phyloP scores from a whole-genome alignment of 2,888 invertebrate species.

The Laothoe populi region DNA sequence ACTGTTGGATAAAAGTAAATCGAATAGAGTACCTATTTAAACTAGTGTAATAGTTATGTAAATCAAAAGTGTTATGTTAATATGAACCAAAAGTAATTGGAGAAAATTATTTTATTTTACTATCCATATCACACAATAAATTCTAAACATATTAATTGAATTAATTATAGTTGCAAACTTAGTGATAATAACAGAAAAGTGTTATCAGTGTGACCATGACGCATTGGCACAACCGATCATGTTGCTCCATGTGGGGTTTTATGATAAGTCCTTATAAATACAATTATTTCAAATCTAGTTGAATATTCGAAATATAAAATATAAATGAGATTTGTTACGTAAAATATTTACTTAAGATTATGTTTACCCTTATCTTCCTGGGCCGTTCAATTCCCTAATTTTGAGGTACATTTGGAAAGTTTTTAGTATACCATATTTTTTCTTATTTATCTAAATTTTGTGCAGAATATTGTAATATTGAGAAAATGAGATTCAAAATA shows the following conservation, averaged over 20 bases:
- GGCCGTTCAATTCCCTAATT: not conserved
- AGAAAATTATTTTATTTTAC: too few relatives aligned
- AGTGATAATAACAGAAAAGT: constrained; percentile 1
- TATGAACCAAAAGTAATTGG: too few relatives aligned
- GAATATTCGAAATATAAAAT: not conserved
- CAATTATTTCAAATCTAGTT: not conserved
- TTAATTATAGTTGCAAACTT: not conserved
- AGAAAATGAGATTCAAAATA: constrained; percentile 9
- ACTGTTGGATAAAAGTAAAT: not conserved
- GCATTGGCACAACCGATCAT: too few relatives aligned
- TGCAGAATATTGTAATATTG: too few relatives aligned
- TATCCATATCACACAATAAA: not conserved
- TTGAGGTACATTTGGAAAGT: not conserved
- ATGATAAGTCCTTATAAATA: not conserved
- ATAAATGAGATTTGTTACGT: not conserved
- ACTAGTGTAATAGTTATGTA: too few relatives aligned
- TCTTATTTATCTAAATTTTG: too few relatives aligned
- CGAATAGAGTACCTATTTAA: too few relatives aligned
- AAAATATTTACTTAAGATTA: not conserved
- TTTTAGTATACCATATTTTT: too few relatives aligned
- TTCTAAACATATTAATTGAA: not conserved
- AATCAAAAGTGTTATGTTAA: too few relatives aligned
- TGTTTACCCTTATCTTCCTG: constrained; percentile 4
- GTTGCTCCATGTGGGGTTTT: not conserved
- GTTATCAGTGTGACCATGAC: constrained; percentile 10